Conservation (phyloP, 2,797 vertebrate species). For the Pitangus sulphuratus region DNA sequence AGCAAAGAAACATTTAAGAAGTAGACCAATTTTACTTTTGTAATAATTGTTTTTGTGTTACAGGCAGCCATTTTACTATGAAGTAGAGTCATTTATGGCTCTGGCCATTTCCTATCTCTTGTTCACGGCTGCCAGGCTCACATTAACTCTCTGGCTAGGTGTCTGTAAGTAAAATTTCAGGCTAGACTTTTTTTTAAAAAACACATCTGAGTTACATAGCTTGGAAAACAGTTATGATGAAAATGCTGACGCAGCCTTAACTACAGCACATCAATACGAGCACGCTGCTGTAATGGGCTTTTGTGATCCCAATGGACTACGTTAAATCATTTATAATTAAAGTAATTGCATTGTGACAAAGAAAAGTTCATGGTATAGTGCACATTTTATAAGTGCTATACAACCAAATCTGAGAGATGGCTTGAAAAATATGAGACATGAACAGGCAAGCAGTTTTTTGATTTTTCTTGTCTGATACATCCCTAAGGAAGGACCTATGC, state of each 20-base stretch:
- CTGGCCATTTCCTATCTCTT: neutral
- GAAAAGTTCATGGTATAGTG: conserved; percentile 49
- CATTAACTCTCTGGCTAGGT: conserved; percentile 22
- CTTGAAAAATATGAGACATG: conserved; percentile 11
- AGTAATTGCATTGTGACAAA: conserved; percentile 49
- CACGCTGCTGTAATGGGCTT: conserved; percentile 23
- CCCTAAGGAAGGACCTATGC: neutral
- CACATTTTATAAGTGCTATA: conserved; percentile 28
- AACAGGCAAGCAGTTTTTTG: neutral
- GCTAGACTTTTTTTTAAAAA: neutral
- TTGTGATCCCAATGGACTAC: conserved; percentile 52
- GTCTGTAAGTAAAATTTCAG: conserved; percentile 22
- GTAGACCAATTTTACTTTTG: neutral
- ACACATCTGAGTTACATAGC: conserved; percentile 14
- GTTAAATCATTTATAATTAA: conserved; percentile 65
- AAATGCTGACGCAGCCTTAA: conserved; percentile 59
- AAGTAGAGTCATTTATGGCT: neutral
- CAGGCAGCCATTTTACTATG: neutral
- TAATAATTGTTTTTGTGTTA: neutral
- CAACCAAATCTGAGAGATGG: conserved; percentile 39
- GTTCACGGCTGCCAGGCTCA: neutral
- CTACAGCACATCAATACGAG: conserved; percentile 30
- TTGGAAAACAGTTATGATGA: conserved; percentile 48
- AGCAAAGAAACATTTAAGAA: conserved; percentile 9
- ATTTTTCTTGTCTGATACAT: neutral